Percentiles rank a stretch among this genome's conserved stretches.
phyloP scores from a whole-genome alignment of 2,797 vertebrate species.

The Fistularia tabacaria region DNA sequence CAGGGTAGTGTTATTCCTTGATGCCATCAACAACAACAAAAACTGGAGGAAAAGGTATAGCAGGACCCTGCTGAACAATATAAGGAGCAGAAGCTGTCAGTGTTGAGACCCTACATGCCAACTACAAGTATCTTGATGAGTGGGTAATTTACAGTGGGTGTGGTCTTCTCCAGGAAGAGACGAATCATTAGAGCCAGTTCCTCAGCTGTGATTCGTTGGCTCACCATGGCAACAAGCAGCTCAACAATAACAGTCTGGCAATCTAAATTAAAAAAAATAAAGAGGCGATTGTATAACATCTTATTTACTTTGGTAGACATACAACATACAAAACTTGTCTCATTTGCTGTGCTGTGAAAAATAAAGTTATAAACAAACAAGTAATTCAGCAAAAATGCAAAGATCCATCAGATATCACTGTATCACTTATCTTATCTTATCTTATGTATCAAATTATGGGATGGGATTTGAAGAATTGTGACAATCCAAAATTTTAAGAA shows the following conservation, averaged over 20 bases:
- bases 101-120: slow-evolving; percentile 13
- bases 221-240: slow-evolving; percentile 91
- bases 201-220: slow-evolving; percentile 85
- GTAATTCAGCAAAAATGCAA: no score
- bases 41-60: slow-evolving; percentile 17
- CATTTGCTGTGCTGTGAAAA: not conserved
- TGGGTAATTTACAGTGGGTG: slow-evolving; percentile 81
- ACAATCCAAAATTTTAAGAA: no score
- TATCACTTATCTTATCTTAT: no score
- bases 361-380: no score
- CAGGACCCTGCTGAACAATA: slow-evolving; percentile 13
- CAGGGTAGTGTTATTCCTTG: slow-evolving; percentile 20
- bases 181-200: slow-evolving; percentile 88
- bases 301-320: slow-evolving; percentile 20
- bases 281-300: slow-evolving; percentile 36
- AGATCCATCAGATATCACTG: no score
- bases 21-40: slow-evolving; percentile 27
- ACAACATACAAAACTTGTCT: slow-evolving; percentile 19
- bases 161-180: slow-evolving; percentile 90
- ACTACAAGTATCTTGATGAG: slow-evolving; percentile 20
- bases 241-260: slow-evolving; percentile 89
- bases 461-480: no score
- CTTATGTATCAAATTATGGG: no score
- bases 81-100: slow-evolving; percentile 7
- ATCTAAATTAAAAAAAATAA: slow-evolving; percentile 67